Evolutionary conservation across 92 coral and sea anemone species (phyloP).

Genomic region (Epizoanthus fatuus): DNA sequence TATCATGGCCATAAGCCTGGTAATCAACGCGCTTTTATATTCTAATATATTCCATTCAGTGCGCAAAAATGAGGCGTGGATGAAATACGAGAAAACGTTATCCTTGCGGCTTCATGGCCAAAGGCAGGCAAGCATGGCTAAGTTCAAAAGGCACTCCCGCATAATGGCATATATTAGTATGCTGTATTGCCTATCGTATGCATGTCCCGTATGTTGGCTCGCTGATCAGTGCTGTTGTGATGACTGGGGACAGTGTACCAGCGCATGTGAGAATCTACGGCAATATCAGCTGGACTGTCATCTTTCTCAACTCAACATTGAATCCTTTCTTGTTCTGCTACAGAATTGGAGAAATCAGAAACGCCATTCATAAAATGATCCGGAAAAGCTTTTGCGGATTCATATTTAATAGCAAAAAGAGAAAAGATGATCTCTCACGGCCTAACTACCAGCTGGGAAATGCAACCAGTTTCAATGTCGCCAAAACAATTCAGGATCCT

Average conservation of each 20-base stretch:
- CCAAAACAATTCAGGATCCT: too few relatives aligned
- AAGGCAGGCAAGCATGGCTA: neutral
- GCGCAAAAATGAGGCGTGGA: slow-evolving; percentile 29
- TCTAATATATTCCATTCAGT: slow-evolving; percentile 7
- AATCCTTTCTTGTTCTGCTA: slow-evolving; percentile 36
- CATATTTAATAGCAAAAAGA: too few relatives aligned
- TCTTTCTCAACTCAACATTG: slow-evolving; percentile 8
- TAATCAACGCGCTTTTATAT: neutral
- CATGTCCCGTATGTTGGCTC: slow-evolving; percentile 15
- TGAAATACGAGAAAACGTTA: slow-evolving; percentile 4
- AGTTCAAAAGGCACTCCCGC: slow-evolving; percentile 1
- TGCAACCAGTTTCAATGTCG: neutral
- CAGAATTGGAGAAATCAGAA: slow-evolving; percentile 28
- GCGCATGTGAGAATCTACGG: slow-evolving; percentile 2
- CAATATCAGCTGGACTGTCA: slow-evolving; percentile 11
- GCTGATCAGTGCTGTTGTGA: slow-evolving; percentile 5
- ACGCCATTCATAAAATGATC: slow-evolving; percentile 6
- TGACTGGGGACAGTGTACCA: neutral
- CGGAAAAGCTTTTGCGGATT: neutral
- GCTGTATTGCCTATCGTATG: slow-evolving; percentile 4
- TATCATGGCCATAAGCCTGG: neutral
- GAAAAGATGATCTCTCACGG: too few relatives aligned
- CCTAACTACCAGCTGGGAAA: too few relatives aligned
- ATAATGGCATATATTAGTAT: slow-evolving; percentile 23
- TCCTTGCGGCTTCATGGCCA: slow-evolving; percentile 28